Percentiles rank a stretch among this genome's conserved stretches.
Conservation (phyloP, 2,888 invertebrate genomes). For the Mimas tiliae region DNA sequence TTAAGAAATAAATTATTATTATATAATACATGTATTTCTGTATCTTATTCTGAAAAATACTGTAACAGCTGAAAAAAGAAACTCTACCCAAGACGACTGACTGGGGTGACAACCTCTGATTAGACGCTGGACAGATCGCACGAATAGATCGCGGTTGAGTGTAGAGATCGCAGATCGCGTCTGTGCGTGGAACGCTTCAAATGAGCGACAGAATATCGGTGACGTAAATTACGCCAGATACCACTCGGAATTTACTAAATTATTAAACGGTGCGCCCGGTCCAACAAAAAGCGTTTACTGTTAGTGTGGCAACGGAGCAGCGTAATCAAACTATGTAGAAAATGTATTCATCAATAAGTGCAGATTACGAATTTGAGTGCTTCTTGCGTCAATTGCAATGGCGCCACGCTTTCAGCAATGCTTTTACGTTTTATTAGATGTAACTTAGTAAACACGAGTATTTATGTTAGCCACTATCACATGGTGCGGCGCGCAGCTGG, state of each 20-base stretch:
- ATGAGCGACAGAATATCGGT: not conserved
- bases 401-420: slow-evolving; percentile 7
- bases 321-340: slow-evolving; percentile 11
- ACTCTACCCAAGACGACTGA: no score
- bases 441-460: not conserved
- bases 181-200: not conserved
- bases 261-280: not conserved
- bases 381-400: slow-evolving; percentile 12
- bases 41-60: no score
- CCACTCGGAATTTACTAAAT: not conserved
- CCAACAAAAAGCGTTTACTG: slow-evolving; percentile 7
- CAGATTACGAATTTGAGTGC: slow-evolving; percentile 19
- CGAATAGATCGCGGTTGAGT: no score
- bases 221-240: not conserved
- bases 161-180: no score
- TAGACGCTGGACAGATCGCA: no score
- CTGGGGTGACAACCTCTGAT: no score
- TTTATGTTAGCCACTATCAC: not conserved
- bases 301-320: not conserved
- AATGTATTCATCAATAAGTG: slow-evolving; percentile 8
- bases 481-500: no score
- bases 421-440: slow-evolving; percentile 4
- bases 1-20: no score
- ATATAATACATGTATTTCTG: no score
- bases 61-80: no score